Evolutionary conservation across 2,888 invertebrate species (phyloP), one percentile per base, ranked within the genome.

Genomic region (Pseudeuparius sepicola): DNA sequence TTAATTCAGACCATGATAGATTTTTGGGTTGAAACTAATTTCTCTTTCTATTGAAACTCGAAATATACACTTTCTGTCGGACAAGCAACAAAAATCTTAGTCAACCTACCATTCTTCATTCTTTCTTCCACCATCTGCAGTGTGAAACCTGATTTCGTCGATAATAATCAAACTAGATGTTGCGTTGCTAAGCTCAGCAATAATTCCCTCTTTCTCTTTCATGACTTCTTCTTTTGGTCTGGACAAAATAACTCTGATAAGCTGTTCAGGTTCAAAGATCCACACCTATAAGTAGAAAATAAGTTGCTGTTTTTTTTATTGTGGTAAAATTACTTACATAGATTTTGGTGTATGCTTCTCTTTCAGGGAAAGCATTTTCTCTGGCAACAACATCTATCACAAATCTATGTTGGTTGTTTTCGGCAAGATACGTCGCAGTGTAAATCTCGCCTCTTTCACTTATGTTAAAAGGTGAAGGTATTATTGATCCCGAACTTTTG

Each of bases 361-460:
- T 63, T 51, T 82, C 79, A 0, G 90, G 89, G 9, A 76, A 71
- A 2, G 85, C 81, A 2, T 73, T 65, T 57, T 92, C 90, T 40
- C 81, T 79, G 0, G 89, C 90, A 6, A 86, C 73, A 26, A 90
- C 73, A 52, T 87, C 84, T 32, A 90, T 66, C 37, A 85, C 75
- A 55, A 92, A 92, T 28, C 87, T 67, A 54, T 89, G 86, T 50
- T 89, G 87, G 54, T 85, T 85, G 59, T 89, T 90, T 54, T 90
- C 88, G 0, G 85, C 79, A 75, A 90, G 80, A 51, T 82, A 81
- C 16, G 79, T 74, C 0, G 86, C 80, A 0, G 89, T 88, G 39
- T 71, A 70, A 15, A 87, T 61, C 59, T 72, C 63, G 45, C 86
- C 85, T 46, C 73, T 73, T 32, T 76, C 73, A 1, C 75, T 76